phyloP scores from a whole-genome alignment of 2,888 invertebrate genomes.

The Polyploca ridens region DNA sequence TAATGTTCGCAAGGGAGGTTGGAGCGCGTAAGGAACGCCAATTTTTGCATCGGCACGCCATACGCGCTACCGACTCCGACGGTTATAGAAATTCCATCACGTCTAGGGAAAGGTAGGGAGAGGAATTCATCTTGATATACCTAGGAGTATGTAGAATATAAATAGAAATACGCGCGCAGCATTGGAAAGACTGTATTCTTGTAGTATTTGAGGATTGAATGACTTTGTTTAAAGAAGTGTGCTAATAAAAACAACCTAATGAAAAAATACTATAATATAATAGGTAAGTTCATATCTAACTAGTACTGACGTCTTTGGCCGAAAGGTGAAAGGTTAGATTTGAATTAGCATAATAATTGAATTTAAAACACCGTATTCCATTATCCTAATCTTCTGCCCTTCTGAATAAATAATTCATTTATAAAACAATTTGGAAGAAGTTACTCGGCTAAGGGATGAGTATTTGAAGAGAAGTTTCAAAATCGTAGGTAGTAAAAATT shows the following conservation, averaged over 20 bases:
- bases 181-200: background rate
- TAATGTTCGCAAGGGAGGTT: slow-evolving; percentile 6
- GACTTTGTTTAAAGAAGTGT: too few relatives aligned
- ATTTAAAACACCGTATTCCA: slow-evolving; percentile 1
- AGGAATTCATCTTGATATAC: background rate
- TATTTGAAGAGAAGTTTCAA: background rate
- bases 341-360: background rate
- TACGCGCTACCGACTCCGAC: slow-evolving; percentile 26
- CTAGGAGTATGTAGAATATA: background rate
- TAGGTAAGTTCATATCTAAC: background rate
- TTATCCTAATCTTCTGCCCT: background rate
- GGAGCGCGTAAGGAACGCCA: slow-evolving; percentile 37
- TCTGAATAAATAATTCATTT: background rate
- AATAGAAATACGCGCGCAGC: background rate
- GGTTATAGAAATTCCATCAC: slow-evolving; percentile 49
- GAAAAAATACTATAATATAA: background rate
- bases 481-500: background rate
- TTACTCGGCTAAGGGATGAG: background rate
- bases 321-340: background rate
- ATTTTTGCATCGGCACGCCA: slow-evolving; percentile 53
- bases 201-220: too few relatives aligned
- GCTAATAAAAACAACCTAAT: too few relatives aligned
- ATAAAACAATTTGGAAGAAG: too few relatives aligned
- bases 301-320: too few relatives aligned
- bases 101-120: background rate